Evolutionary conservation across 1,140 invertebrate species (phyloP).

Genomic region (Odontomachus brunneus): DNA sequence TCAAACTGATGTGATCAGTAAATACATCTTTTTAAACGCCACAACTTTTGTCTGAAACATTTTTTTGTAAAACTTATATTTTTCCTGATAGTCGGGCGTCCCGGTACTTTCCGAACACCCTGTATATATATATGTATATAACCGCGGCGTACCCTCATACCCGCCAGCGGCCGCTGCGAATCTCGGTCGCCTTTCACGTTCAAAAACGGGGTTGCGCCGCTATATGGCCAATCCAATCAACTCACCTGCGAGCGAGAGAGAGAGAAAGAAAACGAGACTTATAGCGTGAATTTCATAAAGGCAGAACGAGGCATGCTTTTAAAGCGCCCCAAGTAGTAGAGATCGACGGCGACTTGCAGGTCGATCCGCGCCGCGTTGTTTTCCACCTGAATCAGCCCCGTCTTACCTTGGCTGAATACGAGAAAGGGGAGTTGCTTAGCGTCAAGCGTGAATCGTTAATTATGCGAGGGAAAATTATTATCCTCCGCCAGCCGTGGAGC

Average conservation of each 20-base stretch:
- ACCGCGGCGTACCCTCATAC: too few relatives aligned
- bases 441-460: not conserved
- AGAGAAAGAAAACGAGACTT: constrained; percentile 36
- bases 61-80: too few relatives aligned
- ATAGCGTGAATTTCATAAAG: constrained; percentile 69
- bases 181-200: constrained; percentile 57
- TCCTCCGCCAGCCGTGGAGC: not conserved
- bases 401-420: not conserved
- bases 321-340: not conserved
- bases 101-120: too few relatives aligned
- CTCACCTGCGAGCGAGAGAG: constrained; percentile 38
- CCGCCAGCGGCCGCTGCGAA: constrained; percentile 35
- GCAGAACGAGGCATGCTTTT: constrained; percentile 27
- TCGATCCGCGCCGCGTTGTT: not conserved
- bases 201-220: constrained; percentile 62
- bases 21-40: too few relatives aligned
- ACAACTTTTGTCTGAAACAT: too few relatives aligned
- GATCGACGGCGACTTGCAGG: constrained; percentile 17
- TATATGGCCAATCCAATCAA: constrained; percentile 65
- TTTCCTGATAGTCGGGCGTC: too few relatives aligned
- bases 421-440: not conserved
- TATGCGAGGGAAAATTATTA: constrained; percentile 32
- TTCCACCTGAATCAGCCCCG: not conserved
- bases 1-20: too few relatives aligned
- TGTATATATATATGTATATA: too few relatives aligned